Conservation (phyloP, 2,113 vertebrate species). For the Sardina pilchardus region DNA sequence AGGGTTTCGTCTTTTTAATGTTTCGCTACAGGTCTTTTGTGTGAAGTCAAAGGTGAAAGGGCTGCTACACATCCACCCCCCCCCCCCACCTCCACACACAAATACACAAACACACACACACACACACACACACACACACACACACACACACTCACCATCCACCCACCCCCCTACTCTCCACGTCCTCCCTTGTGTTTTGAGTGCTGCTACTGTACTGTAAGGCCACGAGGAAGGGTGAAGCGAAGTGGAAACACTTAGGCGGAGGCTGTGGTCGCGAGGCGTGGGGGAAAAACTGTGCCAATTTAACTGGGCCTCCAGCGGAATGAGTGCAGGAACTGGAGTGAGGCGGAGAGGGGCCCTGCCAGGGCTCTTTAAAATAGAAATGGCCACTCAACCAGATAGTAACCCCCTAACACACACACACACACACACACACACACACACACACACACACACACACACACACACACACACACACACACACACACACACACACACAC, state of each 20-base stretch:
- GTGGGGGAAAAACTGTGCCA: slow-evolving; percentile 56
- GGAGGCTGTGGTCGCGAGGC: slow-evolving; percentile 56
- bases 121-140: no score
- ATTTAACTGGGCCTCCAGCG: slow-evolving; percentile 54
- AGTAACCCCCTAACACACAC: neutral
- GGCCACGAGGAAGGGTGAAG: slow-evolving; percentile 39
- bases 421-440: neutral
- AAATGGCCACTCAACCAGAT: slow-evolving; percentile 15
- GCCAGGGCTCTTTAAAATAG: slow-evolving; percentile 12
- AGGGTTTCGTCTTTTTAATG: neutral
- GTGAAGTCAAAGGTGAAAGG: neutral
- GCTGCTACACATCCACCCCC: neutral
- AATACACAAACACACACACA: slow-evolving; percentile 16
- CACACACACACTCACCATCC: neutral
- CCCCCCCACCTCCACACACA: neutral
- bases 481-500: no score
- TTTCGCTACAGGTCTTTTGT: neutral
- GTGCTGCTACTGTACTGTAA: neutral
- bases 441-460: no score
- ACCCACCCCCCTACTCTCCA: slow-evolving; percentile 26
- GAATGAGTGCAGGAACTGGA: slow-evolving; percentile 37
- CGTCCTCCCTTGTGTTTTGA: neutral
- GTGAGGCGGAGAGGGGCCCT: slow-evolving; percentile 30
- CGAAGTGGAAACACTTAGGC: slow-evolving; percentile 67
- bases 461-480: neutral